phyloP scores from a whole-genome alignment of 2,888 invertebrate genomes.

The Acanthoscelides obtectus region DNA sequence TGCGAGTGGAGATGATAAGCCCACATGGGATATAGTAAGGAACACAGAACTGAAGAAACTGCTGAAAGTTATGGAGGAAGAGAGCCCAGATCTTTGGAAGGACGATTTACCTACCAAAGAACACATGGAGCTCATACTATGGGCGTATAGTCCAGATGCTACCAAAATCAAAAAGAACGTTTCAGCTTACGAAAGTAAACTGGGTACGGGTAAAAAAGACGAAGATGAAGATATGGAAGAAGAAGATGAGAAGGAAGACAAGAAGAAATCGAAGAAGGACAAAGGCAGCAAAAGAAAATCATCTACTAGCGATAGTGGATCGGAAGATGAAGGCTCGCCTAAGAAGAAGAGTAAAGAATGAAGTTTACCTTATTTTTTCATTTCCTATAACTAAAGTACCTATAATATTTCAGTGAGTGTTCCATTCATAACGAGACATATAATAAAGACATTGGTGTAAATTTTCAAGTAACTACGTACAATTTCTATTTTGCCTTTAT shows the following conservation, averaged over 20 bases:
- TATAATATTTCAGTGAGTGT: too few relatives aligned
- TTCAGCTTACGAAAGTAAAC: constrained; percentile 48
- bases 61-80: constrained; percentile 55
- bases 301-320: constrained; percentile 26
- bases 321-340: constrained; percentile 37
- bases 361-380: too few relatives aligned
- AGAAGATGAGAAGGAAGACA: constrained; percentile 18
- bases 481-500: too few relatives aligned
- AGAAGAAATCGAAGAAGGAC: constrained; percentile 17
- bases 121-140: constrained; percentile 64
- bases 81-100: constrained; percentile 58
- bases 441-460: too few relatives aligned
- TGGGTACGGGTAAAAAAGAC: constrained; percentile 33
- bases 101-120: constrained; percentile 64
- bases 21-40: constrained; percentile 73
- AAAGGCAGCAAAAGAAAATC: constrained; percentile 36
- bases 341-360: constrained; percentile 28
- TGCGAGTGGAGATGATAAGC: constrained; percentile 50
- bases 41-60: constrained; percentile 60
- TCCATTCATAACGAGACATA: too few relatives aligned
- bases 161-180: constrained; percentile 60
- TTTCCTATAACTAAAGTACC: too few relatives aligned
- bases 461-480: too few relatives aligned
- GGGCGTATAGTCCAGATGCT: constrained; percentile 73
- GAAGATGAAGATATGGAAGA: constrained; percentile 24